phyloP scores from a whole-genome alignment of 2,888 invertebrate species.

The Drepanosiphum platanoidis region DNA sequence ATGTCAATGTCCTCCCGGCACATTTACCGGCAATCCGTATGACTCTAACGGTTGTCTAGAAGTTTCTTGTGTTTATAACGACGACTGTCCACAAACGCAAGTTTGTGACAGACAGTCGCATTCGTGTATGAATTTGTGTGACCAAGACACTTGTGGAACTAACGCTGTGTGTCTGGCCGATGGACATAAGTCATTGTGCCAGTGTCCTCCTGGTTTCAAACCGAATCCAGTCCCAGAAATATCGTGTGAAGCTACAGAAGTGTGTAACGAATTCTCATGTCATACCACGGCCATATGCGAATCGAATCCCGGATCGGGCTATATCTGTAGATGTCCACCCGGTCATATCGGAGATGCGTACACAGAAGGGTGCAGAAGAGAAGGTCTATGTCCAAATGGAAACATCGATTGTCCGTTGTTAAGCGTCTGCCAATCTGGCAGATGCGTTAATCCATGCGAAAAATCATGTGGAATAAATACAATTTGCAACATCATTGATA shows the following conservation, averaged over 20 bases:
- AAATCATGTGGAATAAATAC: constrained; percentile 84
- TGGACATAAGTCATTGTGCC: constrained; percentile 83
- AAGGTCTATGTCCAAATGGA: constrained; percentile 77
- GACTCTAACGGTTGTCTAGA: constrained; percentile 80
- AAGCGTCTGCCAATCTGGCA: constrained; percentile 77
- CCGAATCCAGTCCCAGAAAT: constrained; percentile 87
- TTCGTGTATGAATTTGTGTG: constrained; percentile 83
- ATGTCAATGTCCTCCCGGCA: constrained; percentile 89
- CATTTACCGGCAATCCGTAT: constrained; percentile 86
- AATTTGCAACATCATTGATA: constrained; percentile 80
- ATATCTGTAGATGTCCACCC: constrained; percentile 81
- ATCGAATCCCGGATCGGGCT: constrained; percentile 74
- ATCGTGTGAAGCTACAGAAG: constrained; percentile 79
- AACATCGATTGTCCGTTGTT: constrained; percentile 81
- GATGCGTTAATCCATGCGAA: constrained; percentile 84
- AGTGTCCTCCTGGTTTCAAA: constrained; percentile 85
- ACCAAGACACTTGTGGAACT: constrained; percentile 82
- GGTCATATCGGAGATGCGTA: constrained; percentile 82
- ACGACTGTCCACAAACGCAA: constrained; percentile 82
- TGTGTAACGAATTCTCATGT: constrained; percentile 81
- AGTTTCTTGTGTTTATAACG: constrained; percentile 87
- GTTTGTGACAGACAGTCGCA: constrained; percentile 85
- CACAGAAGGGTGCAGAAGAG: constrained; percentile 79
- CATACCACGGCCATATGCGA: constrained; percentile 84
- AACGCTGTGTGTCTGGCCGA: constrained; percentile 90